Base-by-base conservation (phyloP, 2,888 invertebrate genomes). In the Autographa pulchrina region DNA sequence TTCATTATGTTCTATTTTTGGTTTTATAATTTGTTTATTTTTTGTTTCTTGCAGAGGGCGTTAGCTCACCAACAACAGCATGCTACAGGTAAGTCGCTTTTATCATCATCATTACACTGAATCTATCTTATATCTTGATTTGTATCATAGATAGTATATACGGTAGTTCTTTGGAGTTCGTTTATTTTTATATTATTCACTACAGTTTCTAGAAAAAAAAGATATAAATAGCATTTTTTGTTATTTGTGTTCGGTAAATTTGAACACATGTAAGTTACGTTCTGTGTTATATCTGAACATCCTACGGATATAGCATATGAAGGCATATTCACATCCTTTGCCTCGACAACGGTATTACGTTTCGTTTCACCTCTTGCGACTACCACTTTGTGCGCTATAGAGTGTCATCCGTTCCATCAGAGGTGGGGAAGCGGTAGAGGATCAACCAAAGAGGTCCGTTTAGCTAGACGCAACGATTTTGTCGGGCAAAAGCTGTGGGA, bases 11-110 rank as follows among this genome's bases (percentile, higher is more conserved):
- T 69, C 73, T 60, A 11, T 71, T 72, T 75, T 70, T 61, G 20
- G 80, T 83, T 81, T 76, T 84, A 80, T 79, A 85, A 73, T 76
- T 82, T 83, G 78, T 84, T 88, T 88, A 71, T 84, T 84, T 86
- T 87, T 88, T 88, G 88, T 90, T 91, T 92, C 72, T 97, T 97
- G 77, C 97, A 97, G 97, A 97, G 97, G 93, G 96, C 96, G 88
- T 96, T 96, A 82, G 96, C 96, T 78, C 97, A 96, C 78, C 97
- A 97, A 90, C 97, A 97, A 84, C 96, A 97, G 84, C 91, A 96
- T 87, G 96, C 96, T 70, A 95, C 97, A 81, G 96, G 97, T 97
- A 91, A 96, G 97, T 91, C 77, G 62, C 35, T 74, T 78, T 31
- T 69, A 59, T 73, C 58, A 11, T 25, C 25, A 54, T 6, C 52